Base-by-base conservation (phyloP, 2,888 invertebrate species). In the Eulithis prunata region DNA sequence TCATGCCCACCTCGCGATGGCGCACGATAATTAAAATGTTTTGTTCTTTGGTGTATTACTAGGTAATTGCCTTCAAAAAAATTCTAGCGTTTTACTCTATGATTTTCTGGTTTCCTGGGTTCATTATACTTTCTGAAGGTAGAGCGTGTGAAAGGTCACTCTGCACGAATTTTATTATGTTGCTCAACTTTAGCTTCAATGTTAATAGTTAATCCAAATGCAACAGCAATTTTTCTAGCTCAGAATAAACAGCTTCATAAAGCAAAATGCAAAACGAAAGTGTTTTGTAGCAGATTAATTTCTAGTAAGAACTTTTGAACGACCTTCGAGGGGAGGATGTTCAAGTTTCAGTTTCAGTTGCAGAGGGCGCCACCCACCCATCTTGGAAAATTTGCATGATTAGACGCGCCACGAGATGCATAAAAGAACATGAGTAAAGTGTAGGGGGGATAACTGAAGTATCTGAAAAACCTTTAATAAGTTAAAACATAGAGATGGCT, bases 341-440 rank as follows among this genome's bases (percentile, higher is more conserved):
- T 78, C 79, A 82, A 87, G 88, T 90, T 90, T 89, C 87, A 88
- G 89, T 89, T 89, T 86, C 88, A 85, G 84, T 84, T 76, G 84
- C 81, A 81, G 81, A 81, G 79, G 74, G 78, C 82, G 79, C 85
- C 84, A 78, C 84, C 85, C 84, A 81, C 85, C 84, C 83, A 80
- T 85, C 88, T 86, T 77, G 80, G 82, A 79, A 85, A 88, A 90
- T 91, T 90, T 91, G 86, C 91, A 91, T 91, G 88, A 90, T 90
- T 88, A 89, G 86, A 85, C 83, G 78, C 80, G 81, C 80, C 80
- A 77, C 81, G 81, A 83, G 83, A 83, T 84, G 87, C 83, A 86
- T 83, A 83, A 82, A 80, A 78, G 77, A 77, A 80, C 74, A 69
- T 71, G 73, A 74, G 71, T 72, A 69, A 71, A 73, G 71, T 74